phyloP scores from a whole-genome alignment of 2,113 vertebrate genomes.

The Corythornis vintsioides region DNA sequence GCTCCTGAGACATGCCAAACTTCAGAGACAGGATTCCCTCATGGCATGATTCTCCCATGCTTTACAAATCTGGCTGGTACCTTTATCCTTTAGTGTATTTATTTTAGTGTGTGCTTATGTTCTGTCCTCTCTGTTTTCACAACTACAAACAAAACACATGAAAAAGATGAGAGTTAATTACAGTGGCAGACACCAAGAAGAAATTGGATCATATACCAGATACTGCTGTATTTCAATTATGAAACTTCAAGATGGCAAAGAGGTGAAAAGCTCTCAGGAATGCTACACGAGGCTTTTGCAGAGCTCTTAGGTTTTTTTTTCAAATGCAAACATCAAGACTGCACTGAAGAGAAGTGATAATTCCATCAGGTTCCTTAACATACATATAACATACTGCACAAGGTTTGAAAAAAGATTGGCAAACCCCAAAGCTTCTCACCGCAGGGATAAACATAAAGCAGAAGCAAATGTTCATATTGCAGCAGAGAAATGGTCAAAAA shows the following conservation, averaged over 20 bases:
- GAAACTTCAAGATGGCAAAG: neutral
- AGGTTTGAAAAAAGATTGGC: neutral
- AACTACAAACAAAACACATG: neutral
- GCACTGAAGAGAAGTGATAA: neutral
- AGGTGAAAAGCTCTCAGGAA: neutral
- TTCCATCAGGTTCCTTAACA: neutral
- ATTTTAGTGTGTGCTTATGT: neutral
- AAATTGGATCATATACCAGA: neutral
- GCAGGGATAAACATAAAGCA: neutral
- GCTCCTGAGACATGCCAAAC: neutral
- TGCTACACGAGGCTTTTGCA: neutral
- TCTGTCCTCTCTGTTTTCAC: neutral
- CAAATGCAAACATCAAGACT: neutral
- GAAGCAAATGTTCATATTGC: slow-evolving; percentile 5
- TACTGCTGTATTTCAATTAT: neutral
- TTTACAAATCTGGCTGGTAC: neutral
- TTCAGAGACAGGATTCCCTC: neutral
- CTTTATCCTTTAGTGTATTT: neutral
- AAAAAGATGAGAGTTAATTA: neutral
- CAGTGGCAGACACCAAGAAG: neutral
- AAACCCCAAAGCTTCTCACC: neutral
- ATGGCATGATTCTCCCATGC: neutral
- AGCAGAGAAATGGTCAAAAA: slow-evolving; percentile 14
- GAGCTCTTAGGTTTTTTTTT: neutral
- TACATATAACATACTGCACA: neutral